Evolutionary conservation across 2,113 vertebrate genomes (phyloP).

Genomic region (Nothobranchius kuhntae): DNA sequence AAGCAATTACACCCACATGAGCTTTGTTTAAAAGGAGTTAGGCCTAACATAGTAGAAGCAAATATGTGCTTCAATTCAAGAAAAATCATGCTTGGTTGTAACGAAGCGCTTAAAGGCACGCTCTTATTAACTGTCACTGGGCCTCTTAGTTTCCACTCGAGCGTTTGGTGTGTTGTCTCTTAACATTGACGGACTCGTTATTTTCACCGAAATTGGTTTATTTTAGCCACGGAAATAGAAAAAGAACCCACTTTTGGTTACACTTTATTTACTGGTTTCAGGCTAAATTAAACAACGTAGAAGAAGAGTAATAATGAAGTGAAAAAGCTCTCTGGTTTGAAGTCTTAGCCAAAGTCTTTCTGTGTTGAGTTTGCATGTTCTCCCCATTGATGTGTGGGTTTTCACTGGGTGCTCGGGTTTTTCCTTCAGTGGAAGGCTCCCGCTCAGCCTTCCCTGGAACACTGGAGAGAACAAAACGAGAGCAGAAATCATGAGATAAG

Average conservation of each 20-base stretch:
- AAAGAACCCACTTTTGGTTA: constrained; percentile 4
- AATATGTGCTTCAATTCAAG: constrained; percentile 51
- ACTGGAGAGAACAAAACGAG: not conserved
- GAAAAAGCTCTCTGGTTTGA: not conserved
- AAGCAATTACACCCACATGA: constrained; percentile 62
- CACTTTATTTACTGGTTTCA: constrained; percentile 31
- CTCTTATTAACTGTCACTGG: constrained; percentile 51
- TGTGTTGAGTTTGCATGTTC: not conserved
- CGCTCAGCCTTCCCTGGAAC: not conserved
- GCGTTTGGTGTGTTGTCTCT: constrained; percentile 32
- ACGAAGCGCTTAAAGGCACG: constrained; percentile 21
- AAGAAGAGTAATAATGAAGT: not conserved
- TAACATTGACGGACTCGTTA: constrained; percentile 30
- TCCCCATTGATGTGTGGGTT: not conserved
- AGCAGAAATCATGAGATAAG: not conserved
- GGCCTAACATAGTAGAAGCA: constrained; percentile 58
- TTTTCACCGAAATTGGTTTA: constrained; percentile 25
- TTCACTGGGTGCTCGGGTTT: not conserved
- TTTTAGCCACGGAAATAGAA: not conserved
- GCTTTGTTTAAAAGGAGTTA: constrained; percentile 49
- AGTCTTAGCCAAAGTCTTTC: not conserved
- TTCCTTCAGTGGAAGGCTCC: not conserved
- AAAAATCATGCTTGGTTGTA: constrained; percentile 47
- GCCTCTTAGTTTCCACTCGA: constrained; percentile 40
- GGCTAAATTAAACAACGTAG: constrained; percentile 25